Base-by-base conservation (phyloP, 2,113 vertebrate genomes). In the Protobothrops flavoviridis region DNA sequence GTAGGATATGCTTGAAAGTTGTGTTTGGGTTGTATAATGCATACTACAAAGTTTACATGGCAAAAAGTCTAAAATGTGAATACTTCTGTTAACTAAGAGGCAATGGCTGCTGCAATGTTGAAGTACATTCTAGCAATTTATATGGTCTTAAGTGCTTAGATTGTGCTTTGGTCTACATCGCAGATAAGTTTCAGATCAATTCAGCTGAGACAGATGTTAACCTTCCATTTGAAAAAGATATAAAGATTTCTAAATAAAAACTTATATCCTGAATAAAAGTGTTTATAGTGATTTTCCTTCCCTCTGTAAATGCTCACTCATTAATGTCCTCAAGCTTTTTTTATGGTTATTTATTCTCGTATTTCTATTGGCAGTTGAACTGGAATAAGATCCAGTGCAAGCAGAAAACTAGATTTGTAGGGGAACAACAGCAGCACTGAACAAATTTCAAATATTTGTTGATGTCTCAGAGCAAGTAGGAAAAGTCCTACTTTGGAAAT, bases 271-370 rank as follows among this genome's bases (percentile, higher is more conserved):
- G 53, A 87, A 94, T 56, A 93, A 3, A 61, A 0, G 7, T 64
- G 43, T 90, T 89, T 85, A 2, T 13, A 86, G 1, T 5, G 43
- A 1, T 12, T 95, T 91, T 55, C 53, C 29, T 52, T 89, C 52
- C 81, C 90, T 87, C 57, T 53, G 85, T 88, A 94, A 61, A 89
- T 23, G 0, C 33, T 7, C 39, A 0, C 5, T 90, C 59, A 92
- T 94, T 88, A 61, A 20, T 85, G 81, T 92, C 87, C 94, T 93
- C 56, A 52, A 21, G 8, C 43, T 69, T 43, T 88, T 94, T 94
- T 87, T 87, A 87, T 87, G 64, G 56, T 61, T 90, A 90, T 93
- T 90, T 93, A 85, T 85, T 74, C 89, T 93, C 10, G 43, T 90
- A 33, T 88, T 89, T 89, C 33, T 59, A 93, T 53, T 48, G n/a